phyloP scores from a whole-genome alignment of 2,888 invertebrate genomes.

The Apotomis capreana region DNA sequence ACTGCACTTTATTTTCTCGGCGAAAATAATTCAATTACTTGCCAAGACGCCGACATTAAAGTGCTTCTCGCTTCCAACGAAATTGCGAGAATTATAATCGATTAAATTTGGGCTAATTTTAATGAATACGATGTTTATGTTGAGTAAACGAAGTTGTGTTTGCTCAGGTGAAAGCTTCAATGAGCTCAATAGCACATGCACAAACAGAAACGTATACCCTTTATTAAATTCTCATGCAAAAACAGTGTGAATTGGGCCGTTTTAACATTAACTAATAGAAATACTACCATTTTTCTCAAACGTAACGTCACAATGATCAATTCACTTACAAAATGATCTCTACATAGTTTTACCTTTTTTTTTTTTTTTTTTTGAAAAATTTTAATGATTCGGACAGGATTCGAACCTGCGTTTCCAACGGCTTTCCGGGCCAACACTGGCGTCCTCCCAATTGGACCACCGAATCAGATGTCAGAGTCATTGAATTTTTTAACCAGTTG shows the following conservation, averaged over 20 bases:
- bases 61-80: conserved; percentile 6
- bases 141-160: not conserved
- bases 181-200: not conserved
- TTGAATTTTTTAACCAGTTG: no score
- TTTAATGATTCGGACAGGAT: no score
- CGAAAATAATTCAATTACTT: conserved; percentile 29
- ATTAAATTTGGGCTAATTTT: conserved; percentile 2
- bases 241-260: not conserved
- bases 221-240: not conserved
- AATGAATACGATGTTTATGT: conserved; percentile 5
- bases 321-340: no score
- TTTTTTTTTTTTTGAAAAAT: no score
- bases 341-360: no score
- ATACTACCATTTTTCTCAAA: no score
- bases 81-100: not conserved
- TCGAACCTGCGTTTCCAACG: no score
- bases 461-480: no score
- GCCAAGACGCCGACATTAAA: not conserved
- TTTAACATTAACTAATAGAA: not conserved
- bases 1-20: conserved; percentile 21
- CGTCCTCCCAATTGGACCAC: no score
- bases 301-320: no score
- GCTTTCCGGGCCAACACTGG: no score
- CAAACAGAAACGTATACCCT: not conserved
- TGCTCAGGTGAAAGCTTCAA: not conserved